A percentile compares a stretch with the other conserved stretches of the same genome.
Evolutionary conservation across 2,888 invertebrate genomes (phyloP).

Genomic region (Bhutanitis thaidina): DNA sequence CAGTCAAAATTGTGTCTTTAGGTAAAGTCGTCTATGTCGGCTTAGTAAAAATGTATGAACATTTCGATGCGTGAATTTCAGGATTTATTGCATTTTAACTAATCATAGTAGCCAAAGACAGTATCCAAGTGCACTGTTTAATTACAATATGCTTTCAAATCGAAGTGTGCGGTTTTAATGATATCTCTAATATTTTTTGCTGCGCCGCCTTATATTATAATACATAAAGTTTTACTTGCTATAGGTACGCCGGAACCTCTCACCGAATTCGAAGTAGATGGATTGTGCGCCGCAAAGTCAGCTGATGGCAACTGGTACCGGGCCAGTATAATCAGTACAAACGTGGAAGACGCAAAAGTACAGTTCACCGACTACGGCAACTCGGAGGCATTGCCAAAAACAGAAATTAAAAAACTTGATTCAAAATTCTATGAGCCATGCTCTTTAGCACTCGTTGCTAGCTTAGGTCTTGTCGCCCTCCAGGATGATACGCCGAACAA

Average conservation of each 20-base stretch:
- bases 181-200: too few relatives aligned
- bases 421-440: slow-evolving; percentile 66
- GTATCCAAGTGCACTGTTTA: too few relatives aligned
- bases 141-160: too few relatives aligned
- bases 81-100: too few relatives aligned
- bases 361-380: slow-evolving; percentile 87
- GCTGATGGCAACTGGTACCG: slow-evolving; percentile 86
- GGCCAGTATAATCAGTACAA: slow-evolving; percentile 70
- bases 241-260: slow-evolving; percentile 59
- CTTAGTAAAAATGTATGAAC: too few relatives aligned
- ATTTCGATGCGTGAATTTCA: too few relatives aligned
- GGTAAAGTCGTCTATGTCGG: too few relatives aligned
- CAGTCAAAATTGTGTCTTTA: too few relatives aligned
- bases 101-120: too few relatives aligned
- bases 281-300: slow-evolving; percentile 81
- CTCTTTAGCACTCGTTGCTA: slow-evolving; percentile 55
- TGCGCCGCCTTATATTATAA: too few relatives aligned
- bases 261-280: slow-evolving; percentile 66
- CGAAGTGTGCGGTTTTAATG: too few relatives aligned
- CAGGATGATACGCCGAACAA: slow-evolving; percentile 56
- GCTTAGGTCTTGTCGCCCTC: slow-evolving; percentile 59
- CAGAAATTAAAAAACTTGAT: slow-evolving; percentile 69
- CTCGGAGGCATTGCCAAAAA: slow-evolving; percentile 73
- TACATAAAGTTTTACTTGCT: slow-evolving; percentile 23
- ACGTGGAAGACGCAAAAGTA: slow-evolving; percentile 68